phyloP scores from a whole-genome alignment of 2,797 vertebrate species.

The Allobates femoralis region DNA sequence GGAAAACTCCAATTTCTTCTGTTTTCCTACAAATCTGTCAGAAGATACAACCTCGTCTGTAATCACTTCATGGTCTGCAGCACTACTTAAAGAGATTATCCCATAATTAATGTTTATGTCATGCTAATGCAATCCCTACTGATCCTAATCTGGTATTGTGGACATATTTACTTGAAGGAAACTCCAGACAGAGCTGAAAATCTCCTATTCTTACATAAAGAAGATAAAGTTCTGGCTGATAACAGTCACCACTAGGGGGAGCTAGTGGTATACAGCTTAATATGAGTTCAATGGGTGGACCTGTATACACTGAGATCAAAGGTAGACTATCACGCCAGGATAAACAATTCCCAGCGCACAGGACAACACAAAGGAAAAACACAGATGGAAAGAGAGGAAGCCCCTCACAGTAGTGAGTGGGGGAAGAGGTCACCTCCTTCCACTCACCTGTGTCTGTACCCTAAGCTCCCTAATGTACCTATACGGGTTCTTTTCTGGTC shows the following conservation, averaged over 20 bases:
- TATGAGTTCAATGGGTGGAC: no score
- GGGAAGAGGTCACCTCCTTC: no score
- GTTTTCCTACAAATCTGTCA: background rate
- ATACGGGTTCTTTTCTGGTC: no score
- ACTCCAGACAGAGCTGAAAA: background rate
- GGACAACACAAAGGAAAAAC: no score
- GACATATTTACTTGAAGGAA: background rate
- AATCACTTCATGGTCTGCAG: background rate
- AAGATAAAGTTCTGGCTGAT: background rate
- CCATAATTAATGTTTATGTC: background rate
- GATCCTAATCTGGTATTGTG: background rate
- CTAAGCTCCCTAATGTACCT: no score
- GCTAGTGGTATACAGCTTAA: no score
- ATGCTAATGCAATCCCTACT: background rate
- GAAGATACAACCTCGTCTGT: background rate
- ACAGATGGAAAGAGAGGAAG: no score
- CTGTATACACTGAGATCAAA: no score
- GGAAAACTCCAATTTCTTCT: background rate
- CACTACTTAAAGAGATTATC: background rate
- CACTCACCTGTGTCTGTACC: no score
- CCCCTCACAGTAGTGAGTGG: no score
- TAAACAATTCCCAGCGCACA: no score
- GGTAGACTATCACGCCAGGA: no score
- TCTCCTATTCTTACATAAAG: background rate
- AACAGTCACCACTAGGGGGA: background rate